These are phyloP conservation scores for Morone saxatilis DNA, from an alignment of 2,113 vertebrate genomes.

Conservation along the genomic window DNA sequence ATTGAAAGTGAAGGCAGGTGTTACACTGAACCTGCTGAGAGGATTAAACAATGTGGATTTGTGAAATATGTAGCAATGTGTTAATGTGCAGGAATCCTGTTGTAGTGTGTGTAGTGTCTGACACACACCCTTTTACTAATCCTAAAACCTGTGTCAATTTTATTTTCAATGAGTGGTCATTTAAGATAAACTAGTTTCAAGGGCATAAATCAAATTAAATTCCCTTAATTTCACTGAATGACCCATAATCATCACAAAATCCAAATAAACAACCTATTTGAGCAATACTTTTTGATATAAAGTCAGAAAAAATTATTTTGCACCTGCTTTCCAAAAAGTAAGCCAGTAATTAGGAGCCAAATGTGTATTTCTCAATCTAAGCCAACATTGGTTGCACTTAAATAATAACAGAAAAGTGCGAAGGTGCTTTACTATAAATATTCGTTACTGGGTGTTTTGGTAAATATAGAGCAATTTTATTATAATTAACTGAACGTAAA, in stretches of 20 bases:
- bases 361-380: not conserved
- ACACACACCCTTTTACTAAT: not conserved
- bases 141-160: not conserved
- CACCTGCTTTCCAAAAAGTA: not conserved
- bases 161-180: not conserved
- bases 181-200: not conserved
- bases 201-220: not conserved
- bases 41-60: constrained; percentile 2
- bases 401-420: not conserved
- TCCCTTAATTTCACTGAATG: not conserved
- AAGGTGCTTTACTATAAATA: not conserved
- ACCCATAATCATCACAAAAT: too few relatives aligned
- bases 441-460: not conserved
- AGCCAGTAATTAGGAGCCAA: not conserved
- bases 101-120: not conserved
- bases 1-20: not conserved
- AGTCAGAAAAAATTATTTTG: not conserved
- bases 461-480: not conserved
- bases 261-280: too few relatives aligned
- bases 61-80: constrained; percentile 1
- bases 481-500: too few relatives aligned
- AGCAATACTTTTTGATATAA: too few relatives aligned
- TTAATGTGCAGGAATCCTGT: not conserved
- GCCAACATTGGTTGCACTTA: not conserved
- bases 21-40: not conserved